Evolutionary conservation across 2,113 vertebrate genomes (phyloP), one percentile per base, ranked within the genome.

Genomic region (Phylloscopus trochiloides): DNA sequence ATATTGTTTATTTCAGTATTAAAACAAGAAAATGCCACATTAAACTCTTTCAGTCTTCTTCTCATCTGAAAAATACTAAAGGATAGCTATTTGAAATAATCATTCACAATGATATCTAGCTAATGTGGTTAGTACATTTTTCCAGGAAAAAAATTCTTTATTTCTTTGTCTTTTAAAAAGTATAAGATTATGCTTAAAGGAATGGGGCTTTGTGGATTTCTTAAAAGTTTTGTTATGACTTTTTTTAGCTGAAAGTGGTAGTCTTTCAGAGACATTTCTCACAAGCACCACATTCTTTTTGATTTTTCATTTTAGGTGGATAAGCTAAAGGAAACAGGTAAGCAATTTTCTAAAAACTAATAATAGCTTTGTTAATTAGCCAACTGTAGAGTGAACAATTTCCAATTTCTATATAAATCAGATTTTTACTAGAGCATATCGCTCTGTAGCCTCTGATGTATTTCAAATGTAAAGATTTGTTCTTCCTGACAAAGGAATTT

Each of bases 231-330:
- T 85, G 17, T 9, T 78, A 65, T 28, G 8, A 3, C 0, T 14
- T 66, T 72, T 81, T 88, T 70, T 72, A 88, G 51, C 40, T 65
- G 74, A 84, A 80, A 38, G 32, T 50, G 8, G 76, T 19, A 77
- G 65, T 12, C 85, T 43, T 42, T 92, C 45, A 81, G 76, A 96
- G 20, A 50, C 92, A 90, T 67, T 26, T 88, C 24, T 96, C 72
- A 96, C 42, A 97, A 96, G 84, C 40, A 95, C 38, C 16, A 91
- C 26, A 70, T 95, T 96, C 43, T 13, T 96, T 86, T 90, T 80
- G 48, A 61, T 74, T 87, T 61, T 95, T 92, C 28, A 18, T 26
- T 87, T 86, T 80, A 73, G 25, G 14, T 75, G 36, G 9, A 55
- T 43, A 86, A 5, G 15, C 18, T 81, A 72, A 31, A 91, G 45